A percentile compares a stretch with the other conserved stretches of the same genome.
These are phyloP conservation scores for Halocaridina rubra DNA, from an alignment of 2,888 invertebrate genomes.

Conservation along the genomic window DNA sequence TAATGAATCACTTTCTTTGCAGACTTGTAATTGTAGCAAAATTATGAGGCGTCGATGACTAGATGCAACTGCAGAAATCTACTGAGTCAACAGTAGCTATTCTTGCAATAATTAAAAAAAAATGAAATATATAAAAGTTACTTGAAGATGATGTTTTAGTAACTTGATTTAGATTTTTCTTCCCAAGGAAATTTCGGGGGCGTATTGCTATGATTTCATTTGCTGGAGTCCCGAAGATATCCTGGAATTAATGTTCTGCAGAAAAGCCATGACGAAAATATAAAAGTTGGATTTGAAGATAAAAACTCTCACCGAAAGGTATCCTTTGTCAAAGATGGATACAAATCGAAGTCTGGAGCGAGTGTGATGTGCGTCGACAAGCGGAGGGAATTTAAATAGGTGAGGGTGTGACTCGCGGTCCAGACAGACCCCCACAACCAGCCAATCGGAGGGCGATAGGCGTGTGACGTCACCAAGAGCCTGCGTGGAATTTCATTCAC, in stretches of 20 bases:
- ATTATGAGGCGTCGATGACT: background rate
- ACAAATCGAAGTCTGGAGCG: too few relatives aligned
- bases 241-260: background rate
- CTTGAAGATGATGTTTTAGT: constrained; percentile 8
- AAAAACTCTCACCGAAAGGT: background rate
- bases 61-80: background rate
- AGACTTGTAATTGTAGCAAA: background rate
- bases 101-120: background rate
- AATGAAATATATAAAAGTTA: background rate
- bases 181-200: background rate
- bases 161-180: background rate
- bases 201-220: constrained; percentile 12
- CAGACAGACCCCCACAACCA: background rate
- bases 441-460: background rate
- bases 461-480: constrained; percentile 13
- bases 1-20: background rate
- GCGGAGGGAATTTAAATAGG: too few relatives aligned
- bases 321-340: too few relatives aligned
- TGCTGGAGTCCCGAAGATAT: background rate
- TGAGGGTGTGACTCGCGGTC: background rate
- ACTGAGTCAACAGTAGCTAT: background rate
- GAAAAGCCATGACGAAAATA: background rate
- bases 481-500: constrained; percentile 36
- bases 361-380: too few relatives aligned
- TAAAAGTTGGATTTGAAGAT: background rate